Base-by-base conservation (phyloP, 2,797 vertebrate genomes). In the Oreochromis mossambicus region DNA sequence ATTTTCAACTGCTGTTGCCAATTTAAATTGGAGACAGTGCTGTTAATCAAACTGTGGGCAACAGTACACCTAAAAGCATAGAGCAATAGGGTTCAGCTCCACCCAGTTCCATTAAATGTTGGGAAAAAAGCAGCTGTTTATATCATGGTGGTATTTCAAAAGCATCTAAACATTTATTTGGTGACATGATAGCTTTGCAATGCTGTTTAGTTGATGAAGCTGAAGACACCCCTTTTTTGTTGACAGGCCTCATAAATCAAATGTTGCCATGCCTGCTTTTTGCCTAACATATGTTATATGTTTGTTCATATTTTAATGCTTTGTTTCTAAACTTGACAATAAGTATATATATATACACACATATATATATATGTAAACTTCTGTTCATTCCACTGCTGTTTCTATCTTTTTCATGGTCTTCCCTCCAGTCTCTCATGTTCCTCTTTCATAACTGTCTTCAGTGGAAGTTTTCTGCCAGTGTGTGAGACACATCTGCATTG, bases 401-500 rank as follows among this genome's bases (percentile, higher is more conserved):
- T 89, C 15, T 21, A 68, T 82, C 43, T 29, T 81, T 92, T 88
- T 88, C 61, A 82, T 75, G 52, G 75, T 46, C 11, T 36, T 51
- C 77, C n/a, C 3, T 86, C 50, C 26, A 68, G 83, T 88, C 79
- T 88, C 78, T 92, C 81, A 86, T 55, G 77, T 86, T 90, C 78
- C 43, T 79, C 51, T 88, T 86, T 92, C 82, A 86, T 84, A 84
- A 78, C 88, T 80, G 68, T 86, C 83, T 88, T 88, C 84, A 88
- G 80, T 90, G 83, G 88, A 94, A 91, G 89, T 95, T 93, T 92
- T 68, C 89, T 73, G 90, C 88, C 84, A 58, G 91, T 88, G 76
- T 91, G 86, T 77, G 84, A 89, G 90, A 91, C 90, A 92, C 90
- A 96, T 96, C 96, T 96, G 95, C 96, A 97, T 94, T 97, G 96